These are phyloP conservation scores for Chlamydotis undulata DNA, from an alignment of 2,113 vertebrate genomes.

Conservation along the genomic window DNA sequence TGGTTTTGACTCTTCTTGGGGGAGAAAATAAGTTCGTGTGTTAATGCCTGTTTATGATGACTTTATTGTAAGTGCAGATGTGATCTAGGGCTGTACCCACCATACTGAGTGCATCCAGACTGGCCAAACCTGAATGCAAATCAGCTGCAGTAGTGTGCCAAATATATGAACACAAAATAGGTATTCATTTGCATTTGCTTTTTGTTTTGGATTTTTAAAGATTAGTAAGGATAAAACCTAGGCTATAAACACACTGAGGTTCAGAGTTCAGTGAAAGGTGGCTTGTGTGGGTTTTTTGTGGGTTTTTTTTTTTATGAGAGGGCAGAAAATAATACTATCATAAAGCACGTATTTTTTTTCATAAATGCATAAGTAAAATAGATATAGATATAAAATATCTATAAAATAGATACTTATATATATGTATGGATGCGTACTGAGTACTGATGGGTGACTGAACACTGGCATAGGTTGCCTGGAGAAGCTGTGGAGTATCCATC, in stretches of 20 bases:
- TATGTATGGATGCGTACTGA: accelerated
- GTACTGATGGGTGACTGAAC: background rate
- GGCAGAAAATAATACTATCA: background rate
- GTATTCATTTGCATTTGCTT: background rate
- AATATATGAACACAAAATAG: background rate
- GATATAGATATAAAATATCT: background rate
- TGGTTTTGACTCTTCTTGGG: background rate
- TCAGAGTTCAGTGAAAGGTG: background rate
- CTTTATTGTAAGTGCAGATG: too few relatives aligned
- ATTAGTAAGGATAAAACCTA: background rate
- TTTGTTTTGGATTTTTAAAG: background rate
- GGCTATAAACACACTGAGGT: background rate
- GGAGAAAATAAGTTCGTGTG: background rate
- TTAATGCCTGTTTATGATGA: background rate
- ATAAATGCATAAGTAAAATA: background rate
- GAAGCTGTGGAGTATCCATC: background rate
- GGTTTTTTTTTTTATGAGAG: background rate
- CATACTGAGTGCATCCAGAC: background rate
- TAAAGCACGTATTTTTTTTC: background rate
- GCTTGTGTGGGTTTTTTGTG: background rate
- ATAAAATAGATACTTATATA: background rate
- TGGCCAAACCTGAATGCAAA: background rate
- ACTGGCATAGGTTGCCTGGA: background rate
- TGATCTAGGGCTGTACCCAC: background rate
- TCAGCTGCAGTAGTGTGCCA: background rate